Conservation (phyloP, 2,797 vertebrate genomes). For the Sciurus vulgaris region DNA sequence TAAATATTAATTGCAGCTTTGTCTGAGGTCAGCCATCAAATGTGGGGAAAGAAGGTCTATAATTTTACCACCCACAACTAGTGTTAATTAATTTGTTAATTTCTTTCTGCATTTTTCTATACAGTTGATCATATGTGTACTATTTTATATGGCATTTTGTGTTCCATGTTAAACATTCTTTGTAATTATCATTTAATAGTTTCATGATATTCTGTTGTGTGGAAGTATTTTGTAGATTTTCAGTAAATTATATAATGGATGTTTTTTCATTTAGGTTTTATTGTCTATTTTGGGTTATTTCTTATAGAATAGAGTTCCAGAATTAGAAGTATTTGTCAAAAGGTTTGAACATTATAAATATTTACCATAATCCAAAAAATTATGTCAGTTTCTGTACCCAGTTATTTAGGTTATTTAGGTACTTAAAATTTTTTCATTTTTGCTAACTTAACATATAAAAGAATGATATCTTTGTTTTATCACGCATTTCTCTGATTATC, state of each 20-base stretch:
- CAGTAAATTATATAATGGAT: conserved; percentile 45
- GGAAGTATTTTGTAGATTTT: conserved; percentile 38
- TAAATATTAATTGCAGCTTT: conserved; percentile 39
- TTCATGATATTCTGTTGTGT: conserved; percentile 63
- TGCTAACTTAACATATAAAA: conserved; percentile 49
- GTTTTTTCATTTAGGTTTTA: conserved; percentile 41
- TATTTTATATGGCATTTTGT: conserved; percentile 56
- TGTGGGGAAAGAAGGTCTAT: not conserved
- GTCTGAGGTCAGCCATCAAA: conserved; percentile 1
- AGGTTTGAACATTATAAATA: conserved; percentile 56
- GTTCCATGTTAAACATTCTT: conserved; percentile 31
- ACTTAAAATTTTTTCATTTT: not conserved
- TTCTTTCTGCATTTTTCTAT: conserved; percentile 40
- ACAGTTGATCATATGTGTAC: conserved; percentile 40
- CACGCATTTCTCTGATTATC: conserved; percentile 34
- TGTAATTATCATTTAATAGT: conserved; percentile 41
- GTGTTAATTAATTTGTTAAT: conserved; percentile 48
- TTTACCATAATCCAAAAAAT: conserved; percentile 10
- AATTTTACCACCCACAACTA: conserved; percentile 39
- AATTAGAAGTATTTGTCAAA: conserved; percentile 58
- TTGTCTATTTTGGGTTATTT: conserved; percentile 44
- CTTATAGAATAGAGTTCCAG: conserved; percentile 25
- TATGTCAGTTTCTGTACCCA: conserved; percentile 1
- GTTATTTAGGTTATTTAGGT: conserved; percentile 39
- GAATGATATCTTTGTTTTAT: conserved; percentile 25